Base-by-base conservation (phyloP, 2,113 vertebrate species). In the Psilopsiagon aymara region DNA sequence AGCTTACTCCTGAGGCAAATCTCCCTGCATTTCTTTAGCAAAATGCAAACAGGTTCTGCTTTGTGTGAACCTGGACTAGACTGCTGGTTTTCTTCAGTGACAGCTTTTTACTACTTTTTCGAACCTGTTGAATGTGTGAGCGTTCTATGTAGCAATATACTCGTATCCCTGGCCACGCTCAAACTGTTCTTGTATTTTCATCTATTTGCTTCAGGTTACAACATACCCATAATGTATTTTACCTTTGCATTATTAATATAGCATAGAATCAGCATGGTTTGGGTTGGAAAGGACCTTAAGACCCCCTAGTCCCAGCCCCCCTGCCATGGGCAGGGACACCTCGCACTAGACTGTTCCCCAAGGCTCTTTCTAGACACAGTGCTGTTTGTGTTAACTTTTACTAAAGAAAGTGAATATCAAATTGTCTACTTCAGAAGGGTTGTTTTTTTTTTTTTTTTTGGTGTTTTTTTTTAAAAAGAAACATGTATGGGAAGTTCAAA, bases 1-100 rank as follows among this genome's bases (percentile, higher is more conserved):
- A 52, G 19, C 1, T 6, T 5, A 39, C 6, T 4, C 39, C 21
- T 63, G 7, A 53, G 68, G 27, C 3, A 4, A 78, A 78, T 11
- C 17, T 44, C 4, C 2, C 1, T 43, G 53, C 13, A 37, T 28
- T 68, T 62, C 20, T 67, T 27, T n/a, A 52, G 29, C 14, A 31
- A 55, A 88, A 68, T 0, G 0, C 25, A n/a, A 18, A 11, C 5
- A 8, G 25, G 2, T 68, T 94, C 9, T 64, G 55, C 21, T 33
- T 13, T 46, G 15, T 47, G 29, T 80, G 77, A 74, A 66, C 55
- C 29, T 47, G 11, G 24, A 23, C 7, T 35, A 47, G 21, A 23
- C 9, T 39, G 33, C 37, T 60, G 39, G 28, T 89, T 94, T 41
- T 51, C 47, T 76, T 43, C 37, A 74, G 19, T 13, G 17, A 15